Conservation (phyloP, 2,797 vertebrate genomes). For the Clarias laeviceps region DNA sequence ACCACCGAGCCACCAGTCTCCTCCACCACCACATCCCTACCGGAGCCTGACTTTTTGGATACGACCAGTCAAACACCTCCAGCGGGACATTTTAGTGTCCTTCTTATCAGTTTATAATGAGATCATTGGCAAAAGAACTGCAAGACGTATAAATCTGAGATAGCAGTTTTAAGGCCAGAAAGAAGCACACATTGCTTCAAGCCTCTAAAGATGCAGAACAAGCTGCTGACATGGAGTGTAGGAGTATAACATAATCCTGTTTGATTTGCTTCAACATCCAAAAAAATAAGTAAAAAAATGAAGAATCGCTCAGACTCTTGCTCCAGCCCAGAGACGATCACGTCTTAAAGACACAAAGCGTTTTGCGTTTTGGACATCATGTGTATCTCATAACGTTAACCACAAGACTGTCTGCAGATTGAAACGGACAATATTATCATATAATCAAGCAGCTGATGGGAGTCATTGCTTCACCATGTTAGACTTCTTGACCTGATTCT, state of each 20-base stretch:
- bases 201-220: background rate
- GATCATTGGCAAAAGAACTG: conserved; percentile 6
- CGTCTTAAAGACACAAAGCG: background rate
- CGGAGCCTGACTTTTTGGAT: conserved; percentile 38
- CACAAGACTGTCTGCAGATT: background rate
- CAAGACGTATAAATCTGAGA: background rate
- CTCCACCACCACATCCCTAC: conserved; percentile 44
- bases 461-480: background rate
- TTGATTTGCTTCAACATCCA: background rate
- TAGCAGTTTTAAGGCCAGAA: conserved; percentile 9
- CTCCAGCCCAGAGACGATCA: background rate
- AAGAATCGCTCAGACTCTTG: background rate
- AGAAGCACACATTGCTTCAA: background rate
- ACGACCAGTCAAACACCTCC: conserved; percentile 29
- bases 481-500: background rate
- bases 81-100: conserved; percentile 5
- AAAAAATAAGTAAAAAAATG: background rate
- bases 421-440: background rate
- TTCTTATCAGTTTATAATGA: background rate
- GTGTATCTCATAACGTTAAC: conserved; percentile 1
- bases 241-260: background rate
- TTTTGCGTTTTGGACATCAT: background rate
- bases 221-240: conserved; percentile 3
- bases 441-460: background rate
- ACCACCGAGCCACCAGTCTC: background rate